Conservation (phyloP, 2,113 vertebrate genomes). For the Corythoichthys intestinalis region DNA sequence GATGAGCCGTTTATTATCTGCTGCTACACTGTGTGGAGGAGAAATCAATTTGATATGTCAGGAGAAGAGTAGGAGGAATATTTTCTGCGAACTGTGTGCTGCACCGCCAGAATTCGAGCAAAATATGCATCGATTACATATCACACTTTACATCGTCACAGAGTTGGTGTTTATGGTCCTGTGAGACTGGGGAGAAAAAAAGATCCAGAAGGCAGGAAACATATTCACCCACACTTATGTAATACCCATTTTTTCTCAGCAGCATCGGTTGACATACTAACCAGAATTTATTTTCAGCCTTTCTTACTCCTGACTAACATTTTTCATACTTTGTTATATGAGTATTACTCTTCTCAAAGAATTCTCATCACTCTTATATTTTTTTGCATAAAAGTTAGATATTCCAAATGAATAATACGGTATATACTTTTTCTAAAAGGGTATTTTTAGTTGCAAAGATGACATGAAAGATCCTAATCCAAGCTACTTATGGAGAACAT, state of each 20-base stretch:
- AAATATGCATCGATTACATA: background rate
- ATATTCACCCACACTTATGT: conserved; percentile 56
- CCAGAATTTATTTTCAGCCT: background rate
- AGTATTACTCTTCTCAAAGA: background rate
- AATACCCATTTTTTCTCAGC: conserved; percentile 44
- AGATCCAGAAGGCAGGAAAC: conserved; percentile 40
- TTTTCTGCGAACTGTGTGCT: conserved; percentile 23
- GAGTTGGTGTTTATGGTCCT: background rate
- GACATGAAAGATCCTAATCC: background rate
- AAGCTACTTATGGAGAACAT: background rate
- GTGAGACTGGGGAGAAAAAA: background rate
- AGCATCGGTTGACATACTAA: conserved; percentile 6
- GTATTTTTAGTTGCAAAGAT: background rate
- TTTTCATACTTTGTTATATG: conserved; percentile 19
- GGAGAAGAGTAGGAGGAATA: conserved; percentile 45
- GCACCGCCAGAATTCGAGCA: background rate
- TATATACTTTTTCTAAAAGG: background rate
- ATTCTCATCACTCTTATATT: background rate
- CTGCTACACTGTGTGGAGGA: conserved; percentile 20
- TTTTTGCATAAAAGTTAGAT: background rate
- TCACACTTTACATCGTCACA: background rate
- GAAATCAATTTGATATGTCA: conserved; percentile 38
- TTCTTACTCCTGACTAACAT: background rate
- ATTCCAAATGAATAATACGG: background rate
- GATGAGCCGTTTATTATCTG: conserved; percentile 45